A percentile compares a stretch with the other conserved stretches of the same genome.
Evolutionary conservation across 2,113 vertebrate species (phyloP).

Genomic region (Lepisosteus osseus): DNA sequence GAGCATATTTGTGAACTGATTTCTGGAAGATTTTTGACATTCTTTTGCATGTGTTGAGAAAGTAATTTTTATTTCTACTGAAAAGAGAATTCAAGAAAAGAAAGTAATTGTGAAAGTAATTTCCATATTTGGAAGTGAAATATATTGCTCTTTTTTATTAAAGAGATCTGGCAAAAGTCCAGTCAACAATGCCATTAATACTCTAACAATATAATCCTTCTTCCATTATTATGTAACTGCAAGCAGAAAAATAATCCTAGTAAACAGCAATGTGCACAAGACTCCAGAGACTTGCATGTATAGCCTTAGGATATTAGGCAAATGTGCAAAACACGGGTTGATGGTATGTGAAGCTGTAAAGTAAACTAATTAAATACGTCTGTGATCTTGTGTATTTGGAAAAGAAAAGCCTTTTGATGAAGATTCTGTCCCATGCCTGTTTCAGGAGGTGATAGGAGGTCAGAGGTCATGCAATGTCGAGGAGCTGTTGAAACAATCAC

Average conservation of each 20-base stretch:
- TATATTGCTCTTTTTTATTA: not conserved
- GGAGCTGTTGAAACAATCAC: constrained; percentile 57
- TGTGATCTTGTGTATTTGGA: not conserved
- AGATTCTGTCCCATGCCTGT: constrained; percentile 14
- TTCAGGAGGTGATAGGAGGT: constrained; percentile 59
- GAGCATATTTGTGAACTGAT: too few species aligned
- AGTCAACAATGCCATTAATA: constrained; percentile 37
- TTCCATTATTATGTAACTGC: constrained; percentile 61
- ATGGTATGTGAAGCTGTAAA: constrained; percentile 47
- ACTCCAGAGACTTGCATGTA: constrained; percentile 49
- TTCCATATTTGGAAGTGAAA: not conserved
- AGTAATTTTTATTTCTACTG: not conserved
- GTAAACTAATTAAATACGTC: constrained; percentile 10
- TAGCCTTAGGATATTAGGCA: constrained; percentile 44
- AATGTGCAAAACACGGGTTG: constrained; percentile 50
- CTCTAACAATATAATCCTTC: constrained; percentile 55
- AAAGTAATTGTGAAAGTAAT: too few species aligned
- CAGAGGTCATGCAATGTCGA: constrained; percentile 55
- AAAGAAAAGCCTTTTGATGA: not conserved
- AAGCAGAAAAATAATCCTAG: constrained; percentile 47
- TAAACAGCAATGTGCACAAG: constrained; percentile 37
- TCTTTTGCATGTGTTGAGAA: not conserved
- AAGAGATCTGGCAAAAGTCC: constrained; percentile 31
- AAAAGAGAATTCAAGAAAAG: too few species aligned
- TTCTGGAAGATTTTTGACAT: not conserved